A percentile compares a stretch with the other conserved stretches of the same genome.
Conservation (phyloP, 2,888 invertebrate species). For the Smittia aterrima region DNA sequence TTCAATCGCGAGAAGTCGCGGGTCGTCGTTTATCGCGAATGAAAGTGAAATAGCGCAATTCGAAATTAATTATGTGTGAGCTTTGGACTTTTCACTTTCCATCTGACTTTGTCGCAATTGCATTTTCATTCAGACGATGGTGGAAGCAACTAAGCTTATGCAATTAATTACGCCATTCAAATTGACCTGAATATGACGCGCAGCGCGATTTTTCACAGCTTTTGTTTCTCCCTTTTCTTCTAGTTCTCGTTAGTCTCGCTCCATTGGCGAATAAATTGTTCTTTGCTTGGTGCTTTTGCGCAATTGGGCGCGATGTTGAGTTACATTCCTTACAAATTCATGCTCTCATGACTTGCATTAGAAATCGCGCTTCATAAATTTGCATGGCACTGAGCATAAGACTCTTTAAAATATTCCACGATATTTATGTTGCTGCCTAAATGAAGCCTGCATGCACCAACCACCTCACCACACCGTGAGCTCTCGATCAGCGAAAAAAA, state of each 20-base stretch:
- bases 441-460: neutral
- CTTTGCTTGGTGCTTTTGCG: neutral
- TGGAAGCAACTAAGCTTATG: constrained; percentile 26
- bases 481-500: neutral
- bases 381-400: neutral
- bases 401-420: constrained; percentile 13
- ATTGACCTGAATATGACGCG: constrained; percentile 27
- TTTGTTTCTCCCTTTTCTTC: constrained; percentile 5
- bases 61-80: neutral
- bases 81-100: constrained; percentile 20
- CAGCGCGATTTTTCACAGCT: constrained; percentile 8
- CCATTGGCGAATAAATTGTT: constrained; percentile 5
- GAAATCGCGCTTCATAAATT: neutral
- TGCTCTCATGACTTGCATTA: neutral
- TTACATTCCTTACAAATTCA: neutral
- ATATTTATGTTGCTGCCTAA: constrained; percentile 22
- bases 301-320: neutral
- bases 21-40: neutral
- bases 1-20: neutral
- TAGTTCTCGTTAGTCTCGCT: constrained; percentile 16
- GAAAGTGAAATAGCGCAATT: neutral
- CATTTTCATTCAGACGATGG: neutral
- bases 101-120: neutral
- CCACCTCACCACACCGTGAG: constrained; percentile 17
- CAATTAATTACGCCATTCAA: constrained; percentile 29